phyloP scores from a whole-genome alignment of 2,797 vertebrate genomes.

The Girardinus metallicus region DNA sequence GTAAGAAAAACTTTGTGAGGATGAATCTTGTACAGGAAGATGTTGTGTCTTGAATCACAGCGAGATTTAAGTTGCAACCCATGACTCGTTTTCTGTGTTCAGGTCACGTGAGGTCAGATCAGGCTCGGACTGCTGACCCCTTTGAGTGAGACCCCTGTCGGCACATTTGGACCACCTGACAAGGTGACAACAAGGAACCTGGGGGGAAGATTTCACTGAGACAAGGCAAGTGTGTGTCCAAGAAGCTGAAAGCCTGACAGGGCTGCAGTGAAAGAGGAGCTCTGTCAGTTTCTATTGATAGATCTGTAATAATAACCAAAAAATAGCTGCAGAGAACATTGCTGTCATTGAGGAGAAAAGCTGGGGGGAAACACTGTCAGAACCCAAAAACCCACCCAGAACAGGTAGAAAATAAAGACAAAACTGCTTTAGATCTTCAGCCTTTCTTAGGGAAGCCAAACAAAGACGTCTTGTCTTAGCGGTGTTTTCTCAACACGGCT shows the following conservation, averaged over 20 bases:
- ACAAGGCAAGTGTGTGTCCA: slow-evolving; percentile 26
- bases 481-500: slow-evolving; percentile 26
- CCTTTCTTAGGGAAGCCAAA: slow-evolving; percentile 12
- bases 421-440: slow-evolving; percentile 24
- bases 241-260: slow-evolving; percentile 27
- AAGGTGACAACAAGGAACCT: slow-evolving; percentile 44
- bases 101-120: slow-evolving; percentile 21
- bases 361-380: slow-evolving; percentile 30
- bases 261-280: slow-evolving; percentile 19
- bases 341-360: slow-evolving; percentile 15
- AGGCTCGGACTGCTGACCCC: slow-evolving; percentile 31
- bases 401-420: slow-evolving; percentile 18
- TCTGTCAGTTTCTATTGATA: slow-evolving; percentile 47
- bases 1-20: neutral
- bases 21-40: neutral
- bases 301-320: slow-evolving; percentile 48
- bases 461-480: slow-evolving; percentile 29
- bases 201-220: slow-evolving; percentile 44
- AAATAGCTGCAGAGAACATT: slow-evolving; percentile 31
- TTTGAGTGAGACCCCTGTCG: slow-evolving; percentile 33
- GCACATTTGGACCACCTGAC: slow-evolving; percentile 53
- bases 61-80: slow-evolving; percentile 16
- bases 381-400: slow-evolving; percentile 29
- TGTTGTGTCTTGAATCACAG: slow-evolving; percentile 33
- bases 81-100: slow-evolving; percentile 35